phyloP scores from a whole-genome alignment of 2,113 vertebrate species.

The Ophiodon elongatus region DNA sequence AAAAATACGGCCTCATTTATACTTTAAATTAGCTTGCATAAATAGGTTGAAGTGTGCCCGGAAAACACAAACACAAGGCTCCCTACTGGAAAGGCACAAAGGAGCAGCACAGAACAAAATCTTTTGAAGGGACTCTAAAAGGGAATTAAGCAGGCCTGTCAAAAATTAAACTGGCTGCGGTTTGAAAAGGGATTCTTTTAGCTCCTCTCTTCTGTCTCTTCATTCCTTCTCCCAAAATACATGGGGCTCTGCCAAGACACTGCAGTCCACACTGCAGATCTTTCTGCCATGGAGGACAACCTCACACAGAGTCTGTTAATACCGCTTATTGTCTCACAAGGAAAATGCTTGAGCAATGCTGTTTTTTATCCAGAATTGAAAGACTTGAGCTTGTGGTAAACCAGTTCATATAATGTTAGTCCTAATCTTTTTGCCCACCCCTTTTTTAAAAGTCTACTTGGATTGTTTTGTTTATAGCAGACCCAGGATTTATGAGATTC shows the following conservation, averaged over 20 bases:
- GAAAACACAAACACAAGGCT: conserved; percentile 71
- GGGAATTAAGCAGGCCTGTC: conserved; percentile 79
- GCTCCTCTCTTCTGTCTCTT: conserved; percentile 58
- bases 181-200: conserved; percentile 73
- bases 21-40: conserved; percentile 76
- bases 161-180: conserved; percentile 76
- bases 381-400: conserved; percentile 1
- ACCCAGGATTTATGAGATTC: not conserved
- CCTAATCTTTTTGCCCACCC: not conserved
- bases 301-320: conserved; percentile 58
- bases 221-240: conserved; percentile 58
- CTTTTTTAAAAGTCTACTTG: not conserved
- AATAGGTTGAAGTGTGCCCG: conserved; percentile 70
- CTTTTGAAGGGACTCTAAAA: conserved; percentile 78
- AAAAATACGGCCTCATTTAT: conserved; percentile 67
- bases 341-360: not conserved
- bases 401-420: conserved; percentile 2
- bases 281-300: conserved; percentile 49
- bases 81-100: conserved; percentile 72
- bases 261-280: conserved; percentile 69
- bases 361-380: conserved; percentile 27
- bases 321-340: conserved; percentile 14
- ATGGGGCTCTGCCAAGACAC: conserved; percentile 63
- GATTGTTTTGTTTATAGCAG: not conserved
- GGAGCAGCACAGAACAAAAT: conserved; percentile 65